These are phyloP conservation scores for Nixonia krombeini DNA, from an alignment of 1,140 invertebrate genomes.

Conservation along the genomic window DNA sequence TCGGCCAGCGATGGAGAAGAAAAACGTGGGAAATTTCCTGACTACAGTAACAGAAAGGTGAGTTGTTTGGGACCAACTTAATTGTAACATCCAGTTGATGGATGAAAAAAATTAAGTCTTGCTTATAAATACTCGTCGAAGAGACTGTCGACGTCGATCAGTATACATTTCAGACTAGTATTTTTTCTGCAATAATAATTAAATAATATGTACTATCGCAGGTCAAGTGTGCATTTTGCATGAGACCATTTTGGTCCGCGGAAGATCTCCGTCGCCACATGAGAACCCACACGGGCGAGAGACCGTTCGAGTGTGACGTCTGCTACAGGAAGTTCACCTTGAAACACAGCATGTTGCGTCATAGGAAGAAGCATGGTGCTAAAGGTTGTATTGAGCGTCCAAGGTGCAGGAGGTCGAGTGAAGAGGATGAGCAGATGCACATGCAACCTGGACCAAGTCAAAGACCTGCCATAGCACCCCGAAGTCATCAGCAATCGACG, in stretches of 20 bases:
- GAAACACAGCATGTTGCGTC: constrained; percentile 94
- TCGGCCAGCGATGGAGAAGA: constrained; percentile 70
- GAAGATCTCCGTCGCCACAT: constrained; percentile 94
- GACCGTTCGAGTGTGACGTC: constrained; percentile 84
- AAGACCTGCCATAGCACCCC: constrained; percentile 70
- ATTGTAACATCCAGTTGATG: neutral
- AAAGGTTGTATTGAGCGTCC: constrained; percentile 53
- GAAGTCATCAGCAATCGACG: constrained; percentile 56
- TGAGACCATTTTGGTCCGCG: constrained; percentile 93
- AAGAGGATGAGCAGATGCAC: constrained; percentile 64
- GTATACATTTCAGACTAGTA: too few species aligned
- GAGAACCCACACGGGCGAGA: constrained; percentile 88
- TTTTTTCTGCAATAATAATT: neutral
- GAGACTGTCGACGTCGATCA: too few species aligned
- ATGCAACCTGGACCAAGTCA: constrained; percentile 54
- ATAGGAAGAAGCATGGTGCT: constrained; percentile 85
- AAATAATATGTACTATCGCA: constrained; percentile 52
- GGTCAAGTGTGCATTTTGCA: constrained; percentile 92
- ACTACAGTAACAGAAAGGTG: constrained; percentile 90
- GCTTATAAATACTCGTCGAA: too few species aligned
- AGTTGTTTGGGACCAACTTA: constrained; percentile 22
- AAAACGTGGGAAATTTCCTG: constrained; percentile 81
- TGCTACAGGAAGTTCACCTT: constrained; percentile 88
- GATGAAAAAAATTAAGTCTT: neutral
- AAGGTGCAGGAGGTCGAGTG: constrained; percentile 56